Evolutionary conservation across 1,140 invertebrate species (phyloP).

Genomic region (Bacillus rossius): DNA sequence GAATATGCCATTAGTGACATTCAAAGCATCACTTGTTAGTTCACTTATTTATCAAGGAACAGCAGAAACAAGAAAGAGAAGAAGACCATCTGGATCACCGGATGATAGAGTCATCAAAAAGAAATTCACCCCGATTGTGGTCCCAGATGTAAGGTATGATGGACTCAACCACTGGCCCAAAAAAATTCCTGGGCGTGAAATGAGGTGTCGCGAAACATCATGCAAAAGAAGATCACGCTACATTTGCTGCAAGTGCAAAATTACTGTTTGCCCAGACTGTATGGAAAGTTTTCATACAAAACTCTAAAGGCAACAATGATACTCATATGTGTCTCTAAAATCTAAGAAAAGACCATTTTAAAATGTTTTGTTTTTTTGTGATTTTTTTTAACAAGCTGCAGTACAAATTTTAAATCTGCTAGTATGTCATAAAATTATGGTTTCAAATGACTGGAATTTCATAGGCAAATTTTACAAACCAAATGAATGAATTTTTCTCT

Average conservation of each 20-base stretch:
- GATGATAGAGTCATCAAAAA: not conserved
- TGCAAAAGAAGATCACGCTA: constrained; percentile 8
- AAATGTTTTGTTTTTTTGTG: no score
- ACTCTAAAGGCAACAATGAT: no score
- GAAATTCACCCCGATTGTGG: not conserved
- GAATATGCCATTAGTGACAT: constrained; percentile 13
- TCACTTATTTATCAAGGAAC: constrained; percentile 6
- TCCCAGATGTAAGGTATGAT: not conserved
- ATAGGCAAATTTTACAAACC: no score
- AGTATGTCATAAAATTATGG: no score
- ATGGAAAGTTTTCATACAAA: constrained; percentile 3
- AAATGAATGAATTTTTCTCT: no score
- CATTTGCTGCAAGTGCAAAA: not conserved
- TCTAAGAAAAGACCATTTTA: no score
- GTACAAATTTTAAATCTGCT: no score
- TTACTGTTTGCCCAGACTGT: not conserved
- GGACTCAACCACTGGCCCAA: constrained; percentile 1
- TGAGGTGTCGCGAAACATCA: not conserved
- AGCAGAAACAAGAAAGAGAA: not conserved
- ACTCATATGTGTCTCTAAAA: no score
- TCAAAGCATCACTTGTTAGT: constrained; percentile 10
- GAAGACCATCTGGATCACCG: constrained; percentile 1
- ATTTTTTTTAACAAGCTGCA: no score
- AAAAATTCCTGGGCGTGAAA: not conserved
- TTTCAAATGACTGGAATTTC: no score